phyloP scores from a whole-genome alignment of 2,888 invertebrate genomes.

The Folsomia candida region DNA sequence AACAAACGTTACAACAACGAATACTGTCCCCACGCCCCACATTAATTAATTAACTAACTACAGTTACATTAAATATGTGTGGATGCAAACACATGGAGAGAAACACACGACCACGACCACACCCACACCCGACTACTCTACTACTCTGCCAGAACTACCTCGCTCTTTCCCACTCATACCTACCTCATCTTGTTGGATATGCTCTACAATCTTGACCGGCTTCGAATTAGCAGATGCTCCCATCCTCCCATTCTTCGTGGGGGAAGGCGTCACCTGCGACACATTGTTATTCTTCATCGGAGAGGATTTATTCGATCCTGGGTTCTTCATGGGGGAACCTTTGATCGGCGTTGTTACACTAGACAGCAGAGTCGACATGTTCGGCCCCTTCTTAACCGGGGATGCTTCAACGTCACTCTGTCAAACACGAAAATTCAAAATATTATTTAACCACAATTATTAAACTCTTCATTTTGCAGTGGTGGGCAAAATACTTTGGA shows the following conservation, averaged over 20 bases:
- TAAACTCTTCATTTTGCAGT: neutral
- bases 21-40: too few relatives aligned
- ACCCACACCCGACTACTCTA: too few relatives aligned
- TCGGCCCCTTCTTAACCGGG: neutral
- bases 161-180: too few relatives aligned
- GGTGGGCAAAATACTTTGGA: too few relatives aligned
- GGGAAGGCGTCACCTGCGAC: neutral
- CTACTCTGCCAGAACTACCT: too few relatives aligned
- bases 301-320: neutral
- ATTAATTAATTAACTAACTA: too few relatives aligned
- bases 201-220: neutral
- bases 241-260: constrained; percentile 6
- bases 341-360: constrained; percentile 1
- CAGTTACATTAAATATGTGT: too few relatives aligned
- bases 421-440: neutral
- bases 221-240: neutral
- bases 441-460: neutral
- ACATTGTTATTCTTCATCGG: neutral
- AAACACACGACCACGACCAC: too few relatives aligned
- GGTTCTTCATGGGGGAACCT: constrained; percentile 11
- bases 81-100: too few relatives aligned
- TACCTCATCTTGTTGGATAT: neutral
- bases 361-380: neutral
- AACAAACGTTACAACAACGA: too few relatives aligned
- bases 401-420: neutral